These are phyloP conservation scores for Elephantulus edwardii DNA, from an alignment of 2,113 vertebrate species.

Conservation along the genomic window DNA sequence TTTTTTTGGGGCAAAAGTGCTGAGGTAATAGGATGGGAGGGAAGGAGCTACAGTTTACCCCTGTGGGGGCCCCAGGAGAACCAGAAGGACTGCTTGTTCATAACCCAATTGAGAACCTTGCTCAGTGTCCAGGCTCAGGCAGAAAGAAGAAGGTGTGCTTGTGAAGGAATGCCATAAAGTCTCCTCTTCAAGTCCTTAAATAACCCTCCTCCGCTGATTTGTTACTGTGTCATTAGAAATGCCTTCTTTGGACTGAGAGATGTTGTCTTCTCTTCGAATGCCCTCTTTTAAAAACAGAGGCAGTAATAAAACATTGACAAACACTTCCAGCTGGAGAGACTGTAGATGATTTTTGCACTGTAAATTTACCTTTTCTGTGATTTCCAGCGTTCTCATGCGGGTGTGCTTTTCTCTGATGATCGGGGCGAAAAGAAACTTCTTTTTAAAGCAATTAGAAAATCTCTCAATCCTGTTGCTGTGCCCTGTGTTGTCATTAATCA, in stretches of 20 bases:
- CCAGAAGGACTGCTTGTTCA: not conserved
- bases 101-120: not conserved
- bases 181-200: not conserved
- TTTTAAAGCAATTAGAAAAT: constrained; percentile 48
- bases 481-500: not conserved
- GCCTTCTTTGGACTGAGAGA: not conserved
- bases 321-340: not conserved
- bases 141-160: not conserved
- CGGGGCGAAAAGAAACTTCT: constrained; percentile 24
- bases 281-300: constrained; percentile 33
- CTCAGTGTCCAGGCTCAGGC: not conserved
- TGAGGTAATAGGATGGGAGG: not conserved
- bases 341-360: not conserved
- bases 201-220: not conserved
- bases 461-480: constrained; percentile 16
- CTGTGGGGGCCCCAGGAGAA: not conserved
- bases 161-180: not conserved
- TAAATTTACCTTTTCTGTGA: constrained; percentile 31
- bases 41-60: not conserved
- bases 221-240: constrained; percentile 36
- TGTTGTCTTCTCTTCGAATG: constrained; percentile 13
- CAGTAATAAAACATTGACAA: not conserved
- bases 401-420: constrained; percentile 9
- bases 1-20: not conserved
- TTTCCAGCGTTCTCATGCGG: constrained; percentile 9